Evolutionary conservation across 2,113 vertebrate genomes (phyloP).

Genomic region (Marcusenius ussheri): DNA sequence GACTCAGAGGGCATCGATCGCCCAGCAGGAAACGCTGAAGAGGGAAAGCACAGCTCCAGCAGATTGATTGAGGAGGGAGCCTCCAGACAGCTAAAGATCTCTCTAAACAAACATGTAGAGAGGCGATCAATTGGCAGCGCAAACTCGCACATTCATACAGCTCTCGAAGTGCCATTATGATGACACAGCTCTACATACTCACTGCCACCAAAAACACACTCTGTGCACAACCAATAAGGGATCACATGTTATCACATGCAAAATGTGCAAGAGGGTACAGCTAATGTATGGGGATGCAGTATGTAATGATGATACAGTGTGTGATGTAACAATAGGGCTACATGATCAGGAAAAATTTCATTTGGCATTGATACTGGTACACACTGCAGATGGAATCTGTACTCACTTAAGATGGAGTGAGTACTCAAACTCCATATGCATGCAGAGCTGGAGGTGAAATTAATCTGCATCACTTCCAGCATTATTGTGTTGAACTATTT

Average conservation of each 20-base stretch:
- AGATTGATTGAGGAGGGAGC: constrained; percentile 22
- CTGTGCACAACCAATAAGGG: not conserved
- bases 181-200: constrained; percentile 2
- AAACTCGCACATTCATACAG: not conserved
- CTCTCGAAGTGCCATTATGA: not conserved
- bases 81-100: constrained; percentile 13
- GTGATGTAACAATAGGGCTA: not conserved
- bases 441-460: not conserved
- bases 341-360: not conserved
- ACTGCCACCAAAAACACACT: not conserved
- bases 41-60: constrained; percentile 14
- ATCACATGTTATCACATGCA: not conserved
- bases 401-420: not conserved
- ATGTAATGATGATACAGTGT: not conserved
- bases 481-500: not conserved
- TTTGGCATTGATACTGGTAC: not conserved
- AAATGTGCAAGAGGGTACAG: not conserved
- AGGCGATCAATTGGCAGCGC: constrained; percentile 4
- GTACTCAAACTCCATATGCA: not conserved
- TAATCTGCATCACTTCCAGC: not conserved
- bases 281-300: not conserved
- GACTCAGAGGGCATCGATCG: constrained; percentile 17
- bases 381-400: not conserved
- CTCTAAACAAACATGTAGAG: constrained; percentile 28
- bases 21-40: constrained; percentile 10